Conservation (phyloP, 1,140 invertebrate genomes). For the Temnothorax nylanderi region DNA sequence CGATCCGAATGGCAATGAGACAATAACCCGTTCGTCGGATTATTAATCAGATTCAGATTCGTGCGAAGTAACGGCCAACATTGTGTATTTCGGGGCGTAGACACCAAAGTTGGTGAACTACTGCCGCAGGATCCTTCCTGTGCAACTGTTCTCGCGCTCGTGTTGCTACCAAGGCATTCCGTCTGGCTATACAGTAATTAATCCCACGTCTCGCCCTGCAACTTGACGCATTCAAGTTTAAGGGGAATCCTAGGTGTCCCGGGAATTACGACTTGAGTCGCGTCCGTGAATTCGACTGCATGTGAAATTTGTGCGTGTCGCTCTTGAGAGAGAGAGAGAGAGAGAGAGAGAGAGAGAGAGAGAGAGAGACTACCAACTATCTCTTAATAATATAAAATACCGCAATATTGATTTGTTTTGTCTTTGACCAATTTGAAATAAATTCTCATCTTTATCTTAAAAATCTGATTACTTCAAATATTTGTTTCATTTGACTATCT, state of each 20-base stretch:
- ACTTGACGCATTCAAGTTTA: constrained; percentile 67
- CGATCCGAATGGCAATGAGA: constrained; percentile 34
- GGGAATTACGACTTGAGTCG: constrained; percentile 63
- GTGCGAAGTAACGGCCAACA: constrained; percentile 49
- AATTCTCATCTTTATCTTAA: not conserved
- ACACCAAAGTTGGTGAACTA: constrained; percentile 65
- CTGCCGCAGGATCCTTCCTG: constrained; percentile 61
- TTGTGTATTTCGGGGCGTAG: constrained; percentile 34
- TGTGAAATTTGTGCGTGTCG: constrained; percentile 38
- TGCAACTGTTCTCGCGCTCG: constrained; percentile 52
- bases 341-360: no score
- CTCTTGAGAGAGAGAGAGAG: not conserved
- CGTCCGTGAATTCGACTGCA: constrained; percentile 54
- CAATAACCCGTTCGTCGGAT: constrained; percentile 42
- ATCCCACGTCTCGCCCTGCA: constrained; percentile 67
- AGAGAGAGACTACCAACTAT: not conserved
- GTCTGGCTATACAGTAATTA: constrained; percentile 69
- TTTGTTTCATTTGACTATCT: not conserved
- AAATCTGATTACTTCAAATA: not conserved
- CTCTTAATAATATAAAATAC: not conserved
- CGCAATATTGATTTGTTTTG: not conserved
- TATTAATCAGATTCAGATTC: constrained; percentile 60
- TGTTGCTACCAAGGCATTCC: constrained; percentile 60
- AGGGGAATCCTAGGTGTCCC: constrained; percentile 69
- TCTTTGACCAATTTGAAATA: not conserved